Evolutionary conservation across 2,888 invertebrate species (phyloP).

Genomic region (Pyrrhia umbra): DNA sequence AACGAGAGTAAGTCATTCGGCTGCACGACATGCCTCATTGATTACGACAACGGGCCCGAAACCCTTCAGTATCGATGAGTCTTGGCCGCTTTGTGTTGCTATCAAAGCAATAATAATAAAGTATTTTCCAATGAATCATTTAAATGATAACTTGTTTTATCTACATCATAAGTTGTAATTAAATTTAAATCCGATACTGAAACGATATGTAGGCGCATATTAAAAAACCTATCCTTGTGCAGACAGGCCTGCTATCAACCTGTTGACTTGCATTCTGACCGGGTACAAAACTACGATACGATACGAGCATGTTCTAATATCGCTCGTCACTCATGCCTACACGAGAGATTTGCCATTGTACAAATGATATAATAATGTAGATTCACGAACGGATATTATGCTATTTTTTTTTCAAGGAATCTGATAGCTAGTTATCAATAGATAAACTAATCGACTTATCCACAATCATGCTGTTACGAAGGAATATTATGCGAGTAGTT

Average conservation of each 20-base stretch:
- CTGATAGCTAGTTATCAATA: slow-evolving; percentile 18
- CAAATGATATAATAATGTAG: slow-evolving; percentile 31
- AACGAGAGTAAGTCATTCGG: slow-evolving; percentile 2
- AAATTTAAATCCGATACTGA: slow-evolving; percentile 8
- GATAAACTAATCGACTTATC: slow-evolving; percentile 28
- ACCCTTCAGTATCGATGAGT: slow-evolving; percentile 2
- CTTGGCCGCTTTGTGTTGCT: not conserved
- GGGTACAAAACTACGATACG: not conserved
- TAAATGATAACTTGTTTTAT: slow-evolving; percentile 7
- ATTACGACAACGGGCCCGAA: not conserved
- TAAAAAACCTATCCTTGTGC: not conserved
- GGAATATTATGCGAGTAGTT: not conserved
- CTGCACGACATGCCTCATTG: slow-evolving; percentile 25
- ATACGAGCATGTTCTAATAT: not conserved
- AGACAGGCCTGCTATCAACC: not conserved
- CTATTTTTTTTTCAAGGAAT: slow-evolving; percentile 26
- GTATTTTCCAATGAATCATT: slow-evolving; percentile 10
- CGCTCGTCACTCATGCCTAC: not conserved
- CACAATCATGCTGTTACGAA: slow-evolving; percentile 14
- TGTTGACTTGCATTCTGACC: not conserved
- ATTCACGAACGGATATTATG: slow-evolving; percentile 42
- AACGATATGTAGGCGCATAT: not conserved
- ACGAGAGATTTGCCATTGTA: not conserved
- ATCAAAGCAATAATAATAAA: slow-evolving; percentile 2
- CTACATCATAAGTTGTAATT: not conserved